Base-by-base conservation (phyloP, 2,888 invertebrate species). In the Crocallis elinguaria region DNA sequence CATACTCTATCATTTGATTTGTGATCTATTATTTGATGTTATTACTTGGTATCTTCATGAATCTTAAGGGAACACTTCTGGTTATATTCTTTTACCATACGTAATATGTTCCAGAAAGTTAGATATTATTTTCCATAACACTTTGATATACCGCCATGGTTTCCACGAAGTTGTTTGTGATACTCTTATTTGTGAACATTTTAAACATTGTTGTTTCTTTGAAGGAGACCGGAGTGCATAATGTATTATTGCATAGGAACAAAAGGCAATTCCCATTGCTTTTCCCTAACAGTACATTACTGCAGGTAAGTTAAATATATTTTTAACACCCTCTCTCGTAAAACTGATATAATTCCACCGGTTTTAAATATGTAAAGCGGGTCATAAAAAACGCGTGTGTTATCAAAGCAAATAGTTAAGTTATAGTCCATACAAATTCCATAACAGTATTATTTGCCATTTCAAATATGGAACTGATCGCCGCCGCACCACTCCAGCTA, bases 201-300 rank as follows among this genome's bases (percentile, higher is more conserved):
- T 50, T 41, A 23, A 50, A 33, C 12, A 29, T 29, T 16, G 27
- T 44, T 11, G 37, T 61, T 37, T 51, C 59, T 57, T 66, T 55
- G 39, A 73, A 62, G 43, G 75, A 63, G 59, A 68, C 65, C 12
- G 66, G 73, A 3, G 32, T 61, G 45, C 33, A 71, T 11, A 60
- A 66, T 49, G 66, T 66, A 19, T 36, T 65, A 12, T 51, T 77
- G 5, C 77, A 81, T 30, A 77, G 88, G 42, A 73, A 55, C 45
- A 69, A 67, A 55, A 74, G 88, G 17, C 88, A 88, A 50, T 60
- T 52, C 19, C 46, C 45, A 11, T 16, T 88, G 12, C 37, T 86
- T 8, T 89, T 76, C 49, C 85, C 85, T 0, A 89, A 89, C 42
- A 74, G 77, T 36, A 82, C 87, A 1, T 12, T 85, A 8, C 59